Percentiles rank a stretch among this genome's conserved stretches.
Evolutionary conservation across 2,797 vertebrate species (phyloP).

Genomic region (Cygnus olor): DNA sequence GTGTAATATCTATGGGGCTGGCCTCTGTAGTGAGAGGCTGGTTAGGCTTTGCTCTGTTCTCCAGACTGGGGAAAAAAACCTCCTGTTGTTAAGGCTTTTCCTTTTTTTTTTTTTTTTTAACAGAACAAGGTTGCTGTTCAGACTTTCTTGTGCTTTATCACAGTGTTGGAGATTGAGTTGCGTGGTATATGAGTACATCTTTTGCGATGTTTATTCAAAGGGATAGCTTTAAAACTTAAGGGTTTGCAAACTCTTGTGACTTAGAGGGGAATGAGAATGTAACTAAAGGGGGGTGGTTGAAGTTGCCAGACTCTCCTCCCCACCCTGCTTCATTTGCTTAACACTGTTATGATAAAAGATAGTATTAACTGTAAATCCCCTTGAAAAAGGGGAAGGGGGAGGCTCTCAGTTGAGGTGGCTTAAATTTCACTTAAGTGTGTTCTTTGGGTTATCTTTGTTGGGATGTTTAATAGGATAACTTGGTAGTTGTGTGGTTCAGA

Average conservation of each 20-base stretch:
- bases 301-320: neutral
- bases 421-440: neutral
- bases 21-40: neutral
- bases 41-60: neutral
- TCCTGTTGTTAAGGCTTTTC: no score
- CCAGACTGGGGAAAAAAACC: no score
- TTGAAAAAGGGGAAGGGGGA: neutral
- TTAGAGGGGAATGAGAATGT: neutral
- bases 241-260: neutral
- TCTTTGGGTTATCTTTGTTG: neutral
- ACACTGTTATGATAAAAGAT: neutral
- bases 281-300: no score
- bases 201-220: neutral
- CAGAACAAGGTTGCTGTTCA: neutral
- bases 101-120: neutral
- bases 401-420: neutral
- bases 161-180: neutral
- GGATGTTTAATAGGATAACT: neutral
- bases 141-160: fast-evolving
- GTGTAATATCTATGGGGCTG: neutral
- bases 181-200: fast-evolving
- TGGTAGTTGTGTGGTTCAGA: neutral
- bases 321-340: neutral
- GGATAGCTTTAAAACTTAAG: neutral
- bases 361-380: neutral